phyloP scores from a whole-genome alignment of 2,113 vertebrate species.

The Nipponia nippon region DNA sequence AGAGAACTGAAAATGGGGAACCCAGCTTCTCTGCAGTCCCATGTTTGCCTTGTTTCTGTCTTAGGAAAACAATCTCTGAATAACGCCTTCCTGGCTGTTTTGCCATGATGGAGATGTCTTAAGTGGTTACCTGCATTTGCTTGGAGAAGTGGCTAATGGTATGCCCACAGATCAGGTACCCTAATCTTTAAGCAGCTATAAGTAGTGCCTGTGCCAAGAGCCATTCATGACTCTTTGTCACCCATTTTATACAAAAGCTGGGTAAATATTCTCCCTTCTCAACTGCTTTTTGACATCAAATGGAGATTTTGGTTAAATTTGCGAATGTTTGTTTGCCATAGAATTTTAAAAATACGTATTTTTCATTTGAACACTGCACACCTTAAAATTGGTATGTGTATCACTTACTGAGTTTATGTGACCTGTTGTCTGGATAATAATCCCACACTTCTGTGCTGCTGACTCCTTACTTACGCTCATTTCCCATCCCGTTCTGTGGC shows the following conservation, averaged over 20 bases:
- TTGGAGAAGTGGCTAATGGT: not conserved
- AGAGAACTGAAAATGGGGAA: not conserved
- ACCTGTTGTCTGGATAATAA: not conserved
- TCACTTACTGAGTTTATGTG: not conserved
- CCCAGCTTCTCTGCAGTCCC: not conserved
- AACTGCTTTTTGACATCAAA: not conserved
- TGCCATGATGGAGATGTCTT: not conserved
- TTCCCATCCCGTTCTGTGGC: not conserved
- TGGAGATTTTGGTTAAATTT: not conserved
- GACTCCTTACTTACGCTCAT: not conserved
- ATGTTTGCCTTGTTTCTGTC: not conserved
- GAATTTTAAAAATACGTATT: not conserved
- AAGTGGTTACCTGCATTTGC: not conserved
- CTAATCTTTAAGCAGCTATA: not conserved
- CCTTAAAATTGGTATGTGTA: rapidly evolving
- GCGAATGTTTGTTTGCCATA: not conserved
- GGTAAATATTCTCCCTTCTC: not conserved
- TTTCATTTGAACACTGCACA: not conserved
- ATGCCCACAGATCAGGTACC: too few species aligned
- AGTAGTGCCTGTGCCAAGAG: not conserved
- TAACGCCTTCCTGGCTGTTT: not conserved
- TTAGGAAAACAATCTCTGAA: not conserved
- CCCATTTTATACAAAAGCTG: not conserved
- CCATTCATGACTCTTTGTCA: too few species aligned
- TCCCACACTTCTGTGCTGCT: not conserved